Evolutionary conservation across 2,113 vertebrate genomes (phyloP).

Genomic region (Microtus richardsoni): DNA sequence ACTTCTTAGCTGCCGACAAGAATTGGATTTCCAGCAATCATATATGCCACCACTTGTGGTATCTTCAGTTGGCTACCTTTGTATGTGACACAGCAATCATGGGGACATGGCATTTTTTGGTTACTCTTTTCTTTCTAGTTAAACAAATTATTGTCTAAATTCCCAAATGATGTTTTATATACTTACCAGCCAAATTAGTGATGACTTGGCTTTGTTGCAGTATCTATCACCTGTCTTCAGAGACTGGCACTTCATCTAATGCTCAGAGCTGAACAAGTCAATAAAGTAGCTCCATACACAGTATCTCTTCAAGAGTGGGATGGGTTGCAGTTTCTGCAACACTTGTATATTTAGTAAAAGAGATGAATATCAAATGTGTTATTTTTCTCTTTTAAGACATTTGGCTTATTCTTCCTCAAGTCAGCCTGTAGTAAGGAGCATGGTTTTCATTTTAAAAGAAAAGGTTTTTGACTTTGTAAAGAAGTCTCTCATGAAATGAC

Average conservation of each 20-base stretch:
- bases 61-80: not conserved
- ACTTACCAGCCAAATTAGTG: not conserved
- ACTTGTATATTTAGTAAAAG: not conserved
- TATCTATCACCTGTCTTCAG: not conserved
- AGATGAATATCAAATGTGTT: not conserved
- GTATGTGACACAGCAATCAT: not conserved
- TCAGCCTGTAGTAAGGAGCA: not conserved
- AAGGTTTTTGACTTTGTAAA: constrained; percentile 6
- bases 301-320: not conserved
- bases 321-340: not conserved
- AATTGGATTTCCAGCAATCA: not conserved
- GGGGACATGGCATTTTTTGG: not conserved
- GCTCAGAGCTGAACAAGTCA: not conserved
- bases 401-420: not conserved
- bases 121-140: not conserved
- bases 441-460: constrained; percentile 31
- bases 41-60: too few species aligned
- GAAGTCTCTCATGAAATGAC: not conserved
- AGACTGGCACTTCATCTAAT: not conserved
- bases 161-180: not conserved
- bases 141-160: not conserved
- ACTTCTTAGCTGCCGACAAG: not conserved
- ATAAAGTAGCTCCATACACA: not conserved
- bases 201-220: not conserved
- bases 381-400: not conserved